A percentile compares a stretch with the other conserved stretches of the same genome.
These are phyloP conservation scores for Lycocorax pyrrhopterus DNA, from an alignment of 2,113 vertebrate genomes.

Conservation along the genomic window DNA sequence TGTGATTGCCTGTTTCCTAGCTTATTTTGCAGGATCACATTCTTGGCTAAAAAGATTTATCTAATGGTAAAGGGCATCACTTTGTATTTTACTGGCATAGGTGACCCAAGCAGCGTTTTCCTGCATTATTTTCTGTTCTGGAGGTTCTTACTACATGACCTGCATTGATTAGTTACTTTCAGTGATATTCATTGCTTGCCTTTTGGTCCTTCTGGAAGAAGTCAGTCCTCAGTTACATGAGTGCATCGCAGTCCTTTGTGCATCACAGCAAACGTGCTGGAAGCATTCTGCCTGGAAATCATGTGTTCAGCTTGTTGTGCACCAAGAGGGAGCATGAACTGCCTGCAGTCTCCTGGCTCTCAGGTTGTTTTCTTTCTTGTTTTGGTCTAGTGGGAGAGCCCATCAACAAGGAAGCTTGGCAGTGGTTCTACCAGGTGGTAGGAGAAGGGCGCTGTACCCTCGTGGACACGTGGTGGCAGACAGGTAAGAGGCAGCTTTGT, in stretches of 20 bases:
- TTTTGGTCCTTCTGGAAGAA: not conserved
- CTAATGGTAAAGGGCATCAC: not conserved
- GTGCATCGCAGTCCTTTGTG: not conserved
- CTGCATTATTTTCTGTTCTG: not conserved
- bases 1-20: not conserved
- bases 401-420: conserved; percentile 92
- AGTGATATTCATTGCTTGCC: not conserved
- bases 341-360: not conserved
- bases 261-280: not conserved
- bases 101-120: not conserved
- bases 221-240: not conserved
- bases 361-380: not conserved
- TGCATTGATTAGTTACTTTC: not conserved
- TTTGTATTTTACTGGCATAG: not conserved
- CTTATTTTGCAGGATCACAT: not conserved
- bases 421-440: conserved; percentile 88
- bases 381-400: conserved; percentile 85
- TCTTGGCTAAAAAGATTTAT: not conserved
- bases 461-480: conserved; percentile 97
- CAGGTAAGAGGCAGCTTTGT: conserved; percentile 74
- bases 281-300: not conserved
- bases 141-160: not conserved
- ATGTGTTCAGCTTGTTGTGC: not conserved
- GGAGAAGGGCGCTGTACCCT: conserved; percentile 84
- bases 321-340: not conserved